Conservation (phyloP, 2,888 invertebrate genomes). For the Junonia oenone region DNA sequence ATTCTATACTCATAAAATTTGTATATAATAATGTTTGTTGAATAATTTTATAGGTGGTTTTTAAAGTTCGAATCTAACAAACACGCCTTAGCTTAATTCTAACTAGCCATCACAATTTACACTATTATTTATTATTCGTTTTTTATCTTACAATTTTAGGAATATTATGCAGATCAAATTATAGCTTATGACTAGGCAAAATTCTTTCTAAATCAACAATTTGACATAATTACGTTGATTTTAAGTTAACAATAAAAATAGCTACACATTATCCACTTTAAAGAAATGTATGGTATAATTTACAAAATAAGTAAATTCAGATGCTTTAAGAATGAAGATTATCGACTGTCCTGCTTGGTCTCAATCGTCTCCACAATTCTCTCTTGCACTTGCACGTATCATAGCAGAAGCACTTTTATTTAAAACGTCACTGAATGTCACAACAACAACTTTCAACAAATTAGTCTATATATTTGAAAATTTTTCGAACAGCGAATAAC, state of each 20-base stretch:
- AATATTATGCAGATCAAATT: slow-evolving; percentile 61
- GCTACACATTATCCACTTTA: slow-evolving; percentile 16
- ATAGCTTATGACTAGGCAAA: slow-evolving; percentile 78
- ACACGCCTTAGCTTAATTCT: slow-evolving; percentile 39
- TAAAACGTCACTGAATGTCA: slow-evolving; percentile 58
- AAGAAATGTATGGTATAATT: slow-evolving; percentile 7
- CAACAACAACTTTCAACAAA: slow-evolving; percentile 64
- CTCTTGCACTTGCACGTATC: slow-evolving; percentile 4
- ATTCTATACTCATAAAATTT: slow-evolving; percentile 23
- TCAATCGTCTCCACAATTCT: slow-evolving; percentile 5
- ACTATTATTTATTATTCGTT: slow-evolving; percentile 48
- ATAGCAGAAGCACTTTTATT: slow-evolving; percentile 53
- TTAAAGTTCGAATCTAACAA: slow-evolving; percentile 33
- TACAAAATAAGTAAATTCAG: slow-evolving; percentile 4
- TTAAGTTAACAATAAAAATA: slow-evolving; percentile 29
- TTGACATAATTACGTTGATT: slow-evolving; percentile 41
- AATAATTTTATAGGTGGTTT: slow-evolving; percentile 10
- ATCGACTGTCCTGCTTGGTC: slow-evolving; percentile 7
- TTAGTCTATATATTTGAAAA: slow-evolving; percentile 57
- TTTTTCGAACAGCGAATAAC: slow-evolving; percentile 80
- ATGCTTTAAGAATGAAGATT: slow-evolving; percentile 4
- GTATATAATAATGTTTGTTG: slow-evolving; percentile 25
- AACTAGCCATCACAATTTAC: slow-evolving; percentile 54
- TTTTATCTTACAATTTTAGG: slow-evolving; percentile 56
- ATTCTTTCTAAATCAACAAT: slow-evolving; percentile 62